Percentiles rank a stretch among this genome's conserved stretches.
Evolutionary conservation across 2,888 invertebrate species (phyloP).

Genomic region (Tuberolachnus salignus): DNA sequence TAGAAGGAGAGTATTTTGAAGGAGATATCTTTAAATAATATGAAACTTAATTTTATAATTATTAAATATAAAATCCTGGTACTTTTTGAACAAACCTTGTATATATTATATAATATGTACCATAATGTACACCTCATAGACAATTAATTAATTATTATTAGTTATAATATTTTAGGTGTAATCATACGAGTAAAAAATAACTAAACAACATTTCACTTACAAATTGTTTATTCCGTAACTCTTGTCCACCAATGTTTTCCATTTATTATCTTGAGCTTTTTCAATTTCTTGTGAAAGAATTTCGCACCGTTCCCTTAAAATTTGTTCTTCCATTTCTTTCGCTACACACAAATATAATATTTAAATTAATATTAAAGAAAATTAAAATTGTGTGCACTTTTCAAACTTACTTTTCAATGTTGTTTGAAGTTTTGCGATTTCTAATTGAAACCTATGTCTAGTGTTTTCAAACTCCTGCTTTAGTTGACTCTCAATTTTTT

Average conservation of each 20-base stretch:
- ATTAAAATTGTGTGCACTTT: too few relatives aligned
- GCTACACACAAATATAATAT: conserved; percentile 51
- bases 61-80: too few relatives aligned
- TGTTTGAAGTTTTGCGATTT: conserved; percentile 60
- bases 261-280: conserved; percentile 59
- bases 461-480: conserved; percentile 61
- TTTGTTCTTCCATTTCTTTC: conserved; percentile 59
- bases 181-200: not conserved
- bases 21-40: too few relatives aligned
- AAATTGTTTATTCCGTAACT: conserved; percentile 57
- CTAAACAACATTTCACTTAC: not conserved
- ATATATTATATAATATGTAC: too few relatives aligned
- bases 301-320: conserved; percentile 60
- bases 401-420: conserved; percentile 59
- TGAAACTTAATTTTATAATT: too few relatives aligned
- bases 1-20: too few relatives aligned
- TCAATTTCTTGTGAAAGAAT: conserved; percentile 59
- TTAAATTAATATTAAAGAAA: conserved; percentile 10
- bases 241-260: conserved; percentile 58
- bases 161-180: not conserved
- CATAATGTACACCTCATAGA: not conserved
- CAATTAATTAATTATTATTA: not conserved
- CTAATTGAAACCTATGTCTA: conserved; percentile 60
- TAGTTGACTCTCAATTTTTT: conserved; percentile 60
- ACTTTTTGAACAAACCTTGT: too few relatives aligned